phyloP scores from a whole-genome alignment of 2,888 invertebrate species.

The Apocheima hispidaria region DNA sequence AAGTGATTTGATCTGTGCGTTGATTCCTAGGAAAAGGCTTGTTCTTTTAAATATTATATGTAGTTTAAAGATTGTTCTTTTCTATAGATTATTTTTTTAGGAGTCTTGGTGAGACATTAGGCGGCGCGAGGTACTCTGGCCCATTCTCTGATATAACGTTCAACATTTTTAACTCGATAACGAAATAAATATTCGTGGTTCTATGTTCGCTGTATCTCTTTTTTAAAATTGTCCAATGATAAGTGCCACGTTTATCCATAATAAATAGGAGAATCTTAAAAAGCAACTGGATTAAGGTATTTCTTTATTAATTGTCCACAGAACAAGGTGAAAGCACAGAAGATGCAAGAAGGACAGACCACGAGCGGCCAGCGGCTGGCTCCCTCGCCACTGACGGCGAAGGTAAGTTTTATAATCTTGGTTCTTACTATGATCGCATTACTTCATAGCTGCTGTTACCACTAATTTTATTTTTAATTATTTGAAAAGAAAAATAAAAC shows the following conservation, averaged over 20 bases:
- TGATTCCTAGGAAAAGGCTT: too few relatives aligned
- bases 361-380: constrained; percentile 88
- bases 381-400: constrained; percentile 94
- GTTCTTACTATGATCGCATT: too few relatives aligned
- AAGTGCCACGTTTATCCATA: neutral
- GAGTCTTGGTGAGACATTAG: constrained; percentile 1
- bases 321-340: constrained; percentile 88
- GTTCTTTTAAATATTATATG: too few relatives aligned
- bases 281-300: neutral
- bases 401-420: constrained; percentile 85
- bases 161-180: neutral
- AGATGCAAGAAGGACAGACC: constrained; percentile 88
- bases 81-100: constrained; percentile 39
- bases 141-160: neutral
- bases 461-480: too few relatives aligned
- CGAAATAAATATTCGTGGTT: neutral
- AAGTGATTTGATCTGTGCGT: too few relatives aligned
- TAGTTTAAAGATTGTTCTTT: constrained; percentile 45
- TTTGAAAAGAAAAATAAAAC: too few relatives aligned
- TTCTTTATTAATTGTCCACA: constrained; percentile 56
- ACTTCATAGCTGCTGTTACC: neutral
- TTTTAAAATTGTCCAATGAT: too few relatives aligned
- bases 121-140: neutral
- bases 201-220: too few relatives aligned
- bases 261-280: neutral